Evolutionary conservation across 1,140 invertebrate genomes (phyloP).

Genomic region (Chlorops oryzae): DNA sequence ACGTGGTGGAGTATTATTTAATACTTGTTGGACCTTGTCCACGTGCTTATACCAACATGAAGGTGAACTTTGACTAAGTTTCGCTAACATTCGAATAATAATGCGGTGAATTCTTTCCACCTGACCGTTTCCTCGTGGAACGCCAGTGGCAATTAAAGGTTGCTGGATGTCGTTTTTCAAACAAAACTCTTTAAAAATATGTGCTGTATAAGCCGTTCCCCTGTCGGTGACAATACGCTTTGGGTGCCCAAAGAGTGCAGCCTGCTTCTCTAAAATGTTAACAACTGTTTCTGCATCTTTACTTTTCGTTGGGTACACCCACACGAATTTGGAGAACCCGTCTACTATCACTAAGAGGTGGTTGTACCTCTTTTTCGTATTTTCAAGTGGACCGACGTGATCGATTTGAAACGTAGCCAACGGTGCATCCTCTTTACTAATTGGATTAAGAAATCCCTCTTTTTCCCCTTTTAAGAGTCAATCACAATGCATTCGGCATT

Average conservation of each 20-base stretch:
- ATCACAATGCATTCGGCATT: constrained; percentile 32
- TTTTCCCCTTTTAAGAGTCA: constrained; percentile 38
- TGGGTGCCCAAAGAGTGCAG: constrained; percentile 27
- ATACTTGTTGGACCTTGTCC: constrained; percentile 20
- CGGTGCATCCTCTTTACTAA: constrained; percentile 30
- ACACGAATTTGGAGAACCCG: constrained; percentile 46
- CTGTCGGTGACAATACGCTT: constrained; percentile 27
- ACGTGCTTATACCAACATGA: constrained; percentile 35
- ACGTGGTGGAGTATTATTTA: constrained; percentile 37
- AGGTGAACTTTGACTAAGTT: constrained; percentile 26
- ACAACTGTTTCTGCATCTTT: constrained; percentile 30
- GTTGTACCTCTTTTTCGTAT: constrained; percentile 41
- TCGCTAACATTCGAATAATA: constrained; percentile 31
- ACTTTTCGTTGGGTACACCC: constrained; percentile 38
- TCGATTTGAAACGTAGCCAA: constrained; percentile 22
- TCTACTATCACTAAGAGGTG: constrained; percentile 44
- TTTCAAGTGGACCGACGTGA: constrained; percentile 34
- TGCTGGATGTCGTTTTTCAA: constrained; percentile 23
- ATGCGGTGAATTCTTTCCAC: constrained; percentile 30
- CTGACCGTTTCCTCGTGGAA: constrained; percentile 35
- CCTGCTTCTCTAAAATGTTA: constrained; percentile 23
- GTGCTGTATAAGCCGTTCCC: constrained; percentile 41
- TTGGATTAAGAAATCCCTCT: constrained; percentile 37
- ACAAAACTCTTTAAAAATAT: constrained; percentile 28
- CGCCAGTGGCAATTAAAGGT: constrained; percentile 28